Evolutionary conservation across 2,888 invertebrate species (phyloP).

Genomic region (Torymus auratus): DNA sequence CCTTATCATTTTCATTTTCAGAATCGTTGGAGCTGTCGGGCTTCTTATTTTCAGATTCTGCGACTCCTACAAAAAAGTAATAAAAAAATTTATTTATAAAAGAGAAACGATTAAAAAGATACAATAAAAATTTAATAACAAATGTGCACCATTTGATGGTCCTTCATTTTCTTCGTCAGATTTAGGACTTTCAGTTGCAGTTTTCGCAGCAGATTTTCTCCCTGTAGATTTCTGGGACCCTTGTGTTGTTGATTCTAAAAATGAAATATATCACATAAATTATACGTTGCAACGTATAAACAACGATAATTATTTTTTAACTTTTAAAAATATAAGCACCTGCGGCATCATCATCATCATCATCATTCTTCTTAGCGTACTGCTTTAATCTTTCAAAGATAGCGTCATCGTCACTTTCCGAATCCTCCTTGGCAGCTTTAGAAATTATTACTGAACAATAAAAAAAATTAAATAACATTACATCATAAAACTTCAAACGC

Average conservation of each 20-base stretch:
- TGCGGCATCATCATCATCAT: slow-evolving; percentile 9
- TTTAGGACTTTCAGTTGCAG: slow-evolving; percentile 10
- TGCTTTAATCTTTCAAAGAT: slow-evolving; percentile 54
- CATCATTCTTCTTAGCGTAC: slow-evolving; percentile 27
- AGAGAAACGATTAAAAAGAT: not conserved
- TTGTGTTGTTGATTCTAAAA: not conserved
- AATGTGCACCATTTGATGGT: slow-evolving; percentile 22
- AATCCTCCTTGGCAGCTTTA: slow-evolving; percentile 33
- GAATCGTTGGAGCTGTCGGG: not conserved
- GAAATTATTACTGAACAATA: not conserved
- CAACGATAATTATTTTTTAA: no score
- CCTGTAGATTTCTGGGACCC: slow-evolving; percentile 2
- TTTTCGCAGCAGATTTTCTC: slow-evolving; percentile 11
- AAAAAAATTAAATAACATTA: not conserved
- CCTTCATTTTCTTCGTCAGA: slow-evolving; percentile 43
- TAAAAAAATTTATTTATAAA: no score
- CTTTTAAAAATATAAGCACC: slow-evolving; percentile 21
- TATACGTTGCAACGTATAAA: no score
- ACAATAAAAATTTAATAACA: not conserved
- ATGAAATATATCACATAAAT: slow-evolving; percentile 71
- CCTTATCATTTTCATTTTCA: slow-evolving; percentile 5
- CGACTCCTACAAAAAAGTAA: no score
- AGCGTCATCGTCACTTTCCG: slow-evolving; percentile 58
- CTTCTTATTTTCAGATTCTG: no score
- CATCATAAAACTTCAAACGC: no score